Conservation (phyloP, 1,140 invertebrate species). For the Ectropis grisescens region DNA sequence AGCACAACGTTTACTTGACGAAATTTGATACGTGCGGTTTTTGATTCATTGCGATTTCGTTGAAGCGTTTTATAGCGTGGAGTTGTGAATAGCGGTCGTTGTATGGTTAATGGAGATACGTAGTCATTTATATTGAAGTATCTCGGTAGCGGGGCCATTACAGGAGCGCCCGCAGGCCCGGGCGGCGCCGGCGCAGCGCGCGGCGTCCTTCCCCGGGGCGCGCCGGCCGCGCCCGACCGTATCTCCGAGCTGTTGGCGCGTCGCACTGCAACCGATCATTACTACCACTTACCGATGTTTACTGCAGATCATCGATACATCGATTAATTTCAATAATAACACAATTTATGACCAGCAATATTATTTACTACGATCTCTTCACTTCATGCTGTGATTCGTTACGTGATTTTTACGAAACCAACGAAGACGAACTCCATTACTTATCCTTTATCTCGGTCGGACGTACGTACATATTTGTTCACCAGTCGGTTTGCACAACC, state of each 20-base stretch:
- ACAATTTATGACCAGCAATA: too few relatives aligned
- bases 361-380: too few relatives aligned
- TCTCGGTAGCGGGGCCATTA: constrained; percentile 18
- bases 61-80: constrained; percentile 1
- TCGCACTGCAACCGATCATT: constrained; percentile 14
- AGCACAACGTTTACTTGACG: constrained; percentile 6
- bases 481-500: too few relatives aligned
- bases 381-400: too few relatives aligned
- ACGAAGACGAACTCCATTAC: too few relatives aligned
- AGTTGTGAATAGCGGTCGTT: constrained; percentile 1
- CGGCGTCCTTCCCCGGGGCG: constrained; percentile 30
- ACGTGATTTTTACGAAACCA: too few relatives aligned
- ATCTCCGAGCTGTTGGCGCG: constrained; percentile 25
- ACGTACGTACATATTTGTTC: too few relatives aligned
- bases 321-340: too few relatives aligned
- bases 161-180: constrained; percentile 27
- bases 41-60: constrained; percentile 13
- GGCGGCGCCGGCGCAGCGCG: constrained; percentile 12
- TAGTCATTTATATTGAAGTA: not conserved
- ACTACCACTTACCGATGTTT: constrained; percentile 11
- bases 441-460: too few relatives aligned
- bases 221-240: constrained; percentile 26
- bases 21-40: not conserved
- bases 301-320: not conserved
- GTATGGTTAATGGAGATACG: constrained; percentile 7